phyloP scores from a whole-genome alignment of 2,888 invertebrate genomes.

The Scaeva pyrastri region DNA sequence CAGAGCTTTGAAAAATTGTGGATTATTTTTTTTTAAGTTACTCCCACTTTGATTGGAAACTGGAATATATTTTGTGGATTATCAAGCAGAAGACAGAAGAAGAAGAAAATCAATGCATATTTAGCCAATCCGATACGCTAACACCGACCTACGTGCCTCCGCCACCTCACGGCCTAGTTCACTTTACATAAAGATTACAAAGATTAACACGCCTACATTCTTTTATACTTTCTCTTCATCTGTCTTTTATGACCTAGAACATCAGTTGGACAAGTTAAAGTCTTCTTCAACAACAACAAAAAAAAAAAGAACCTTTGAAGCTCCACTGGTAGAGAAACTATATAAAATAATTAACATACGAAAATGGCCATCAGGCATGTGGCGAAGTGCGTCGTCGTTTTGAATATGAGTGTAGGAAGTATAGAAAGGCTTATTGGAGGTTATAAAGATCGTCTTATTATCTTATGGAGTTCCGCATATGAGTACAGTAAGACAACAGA shows the following conservation, averaged over 20 bases:
- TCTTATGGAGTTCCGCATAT: neutral
- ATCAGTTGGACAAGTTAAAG: constrained; percentile 41
- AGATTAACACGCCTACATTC: constrained; percentile 41
- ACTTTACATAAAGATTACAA: constrained; percentile 11
- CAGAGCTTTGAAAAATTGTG: too few relatives aligned
- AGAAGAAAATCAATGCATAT: constrained; percentile 5
- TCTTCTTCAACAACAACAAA: constrained; percentile 45
- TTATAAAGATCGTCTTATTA: neutral
- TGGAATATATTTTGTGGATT: neutral
- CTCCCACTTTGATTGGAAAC: too few relatives aligned
- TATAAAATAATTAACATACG: neutral
- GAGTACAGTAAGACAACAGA: neutral
- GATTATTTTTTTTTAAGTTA: too few relatives aligned
- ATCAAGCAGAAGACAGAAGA: neutral
- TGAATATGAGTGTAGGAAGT: constrained; percentile 4
- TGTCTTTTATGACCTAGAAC: constrained; percentile 49
- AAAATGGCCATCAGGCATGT: neutral
- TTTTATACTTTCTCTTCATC: neutral
- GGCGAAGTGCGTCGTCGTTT: neutral
- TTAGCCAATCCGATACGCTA: constrained; percentile 28
- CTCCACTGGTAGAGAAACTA: too few relatives aligned
- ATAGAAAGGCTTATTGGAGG: neutral
- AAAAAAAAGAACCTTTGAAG: too few relatives aligned
- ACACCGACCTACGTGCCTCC: neutral
- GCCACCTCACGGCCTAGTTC: neutral